These are phyloP conservation scores for Drosophila nr. fundita DNA, from an alignment of 2,888 invertebrate species.

Conservation along the genomic window DNA sequence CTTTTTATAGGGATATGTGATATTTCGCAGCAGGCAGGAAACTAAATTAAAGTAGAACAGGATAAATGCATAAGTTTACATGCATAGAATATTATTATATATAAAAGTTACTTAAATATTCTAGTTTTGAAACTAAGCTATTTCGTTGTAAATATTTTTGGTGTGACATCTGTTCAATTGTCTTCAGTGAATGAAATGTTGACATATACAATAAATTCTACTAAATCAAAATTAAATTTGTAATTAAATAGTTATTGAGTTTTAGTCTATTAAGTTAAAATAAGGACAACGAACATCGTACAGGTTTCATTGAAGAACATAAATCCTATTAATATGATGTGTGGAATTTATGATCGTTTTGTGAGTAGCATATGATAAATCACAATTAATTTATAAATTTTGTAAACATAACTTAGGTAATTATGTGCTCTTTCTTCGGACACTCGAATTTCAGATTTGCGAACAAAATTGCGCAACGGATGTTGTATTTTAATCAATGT, in stretches of 20 bases:
- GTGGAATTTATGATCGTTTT: not conserved
- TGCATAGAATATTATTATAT: not conserved
- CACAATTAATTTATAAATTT: not conserved
- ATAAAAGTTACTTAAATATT: too few species aligned
- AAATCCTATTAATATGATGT: not conserved
- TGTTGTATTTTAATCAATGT: not conserved
- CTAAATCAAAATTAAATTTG: not conserved
- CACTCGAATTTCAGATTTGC: not conserved
- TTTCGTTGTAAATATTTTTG: too few species aligned
- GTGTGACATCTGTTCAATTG: too few species aligned
- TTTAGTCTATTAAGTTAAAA: not conserved
- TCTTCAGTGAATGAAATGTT: not conserved
- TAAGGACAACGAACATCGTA: not conserved
- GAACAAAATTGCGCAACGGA: not conserved
- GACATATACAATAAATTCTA: too few species aligned
- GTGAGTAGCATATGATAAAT: not conserved
- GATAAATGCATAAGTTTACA: not conserved
- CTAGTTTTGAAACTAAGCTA: too few species aligned
- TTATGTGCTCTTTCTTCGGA: not conserved
- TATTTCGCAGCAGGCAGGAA: not conserved
- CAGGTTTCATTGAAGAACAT: not conserved
- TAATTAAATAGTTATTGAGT: not conserved
- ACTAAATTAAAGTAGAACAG: not conserved
- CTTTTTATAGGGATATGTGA: conserved; percentile 7
- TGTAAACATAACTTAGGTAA: not conserved